Conservation (phyloP, 2,113 vertebrate species). For the Mirounga angustirostris region DNA sequence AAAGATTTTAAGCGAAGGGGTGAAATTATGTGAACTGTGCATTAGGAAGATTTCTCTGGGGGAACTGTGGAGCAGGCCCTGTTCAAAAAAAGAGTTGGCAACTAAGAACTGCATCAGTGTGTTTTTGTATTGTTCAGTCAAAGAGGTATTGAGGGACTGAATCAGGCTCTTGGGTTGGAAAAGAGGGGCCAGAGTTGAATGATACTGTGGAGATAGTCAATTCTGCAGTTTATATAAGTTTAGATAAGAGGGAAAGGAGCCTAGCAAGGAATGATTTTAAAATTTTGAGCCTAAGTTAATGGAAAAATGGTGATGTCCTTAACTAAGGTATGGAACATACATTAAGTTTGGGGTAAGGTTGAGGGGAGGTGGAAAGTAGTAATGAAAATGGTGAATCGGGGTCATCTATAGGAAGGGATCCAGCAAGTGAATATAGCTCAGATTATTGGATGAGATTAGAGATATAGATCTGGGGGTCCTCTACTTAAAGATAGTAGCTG, state of each 20-base stretch:
- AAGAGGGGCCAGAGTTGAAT: not conserved
- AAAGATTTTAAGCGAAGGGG: not conserved
- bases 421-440: not conserved
- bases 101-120: not conserved
- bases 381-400: not conserved
- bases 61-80: not conserved
- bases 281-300: not conserved
- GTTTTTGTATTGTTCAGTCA: not conserved
- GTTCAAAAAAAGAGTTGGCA: not conserved
- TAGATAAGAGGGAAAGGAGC: not conserved
- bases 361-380: not conserved
- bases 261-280: not conserved
- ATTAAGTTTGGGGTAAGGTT: not conserved
- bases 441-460: not conserved
- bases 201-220: not conserved
- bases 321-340: not conserved
- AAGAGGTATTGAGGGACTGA: not conserved
- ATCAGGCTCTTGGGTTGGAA: not conserved
- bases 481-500: not conserved
- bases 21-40: not conserved
- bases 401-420: not conserved
- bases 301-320: not conserved
- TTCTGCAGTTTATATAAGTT: not conserved
- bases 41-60: slow-evolving; percentile 29
- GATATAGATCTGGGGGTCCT: not conserved